Base-by-base conservation (phyloP, 2,113 vertebrate species). In the Ophiodon elongatus region DNA sequence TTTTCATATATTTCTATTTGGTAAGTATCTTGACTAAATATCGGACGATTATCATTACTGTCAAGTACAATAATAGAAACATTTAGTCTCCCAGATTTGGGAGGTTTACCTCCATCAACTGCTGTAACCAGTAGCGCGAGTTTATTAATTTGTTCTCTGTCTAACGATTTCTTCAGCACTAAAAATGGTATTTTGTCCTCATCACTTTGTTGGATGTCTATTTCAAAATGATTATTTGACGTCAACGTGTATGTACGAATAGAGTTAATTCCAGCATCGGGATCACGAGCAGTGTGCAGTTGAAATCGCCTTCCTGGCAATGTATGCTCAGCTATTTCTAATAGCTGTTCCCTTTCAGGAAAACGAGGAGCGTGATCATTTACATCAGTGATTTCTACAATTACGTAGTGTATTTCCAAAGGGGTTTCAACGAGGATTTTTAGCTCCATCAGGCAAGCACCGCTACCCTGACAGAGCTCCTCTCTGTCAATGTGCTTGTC, bases 301-400 rank as follows among this genome's bases (percentile, higher is more conserved):
- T 95, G 90, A 65, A 96, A 96, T 29, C 90, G 52, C 1, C 89
- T 89, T 2, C 95, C 96, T 1, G 91, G n/a, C n/a, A n/a, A n/a
- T n/a, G n/a, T n/a, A n/a, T n/a, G n/a, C n/a, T n/a, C n/a, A n/a
- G n/a, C n/a, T n/a, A n/a, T n/a, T n/a, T n/a, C n/a, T n/a, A n/a
- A n/a, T n/a, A n/a, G n/a, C n/a, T n/a, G n/a, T n/a, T 93, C 77
- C 15, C 63, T 84, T 10, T 89, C 85, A 0, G 93, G 75, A 71
- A 97, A 97, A 4, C 50, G 4, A 0, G 95, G 96, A 0, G 93
- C 68, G 8, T 96, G 95, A 73, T 97, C 95, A 23, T 96, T 96
- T 3, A 94, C 75, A 75, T 96, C 95, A 10, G 87, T 33, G n/a
- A 96, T 89, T 75, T 95, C 93, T 8, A 95, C 82, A 29, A 87